Base-by-base conservation (phyloP, 2,113 vertebrate species). In the Tenrec ecaudatus region DNA sequence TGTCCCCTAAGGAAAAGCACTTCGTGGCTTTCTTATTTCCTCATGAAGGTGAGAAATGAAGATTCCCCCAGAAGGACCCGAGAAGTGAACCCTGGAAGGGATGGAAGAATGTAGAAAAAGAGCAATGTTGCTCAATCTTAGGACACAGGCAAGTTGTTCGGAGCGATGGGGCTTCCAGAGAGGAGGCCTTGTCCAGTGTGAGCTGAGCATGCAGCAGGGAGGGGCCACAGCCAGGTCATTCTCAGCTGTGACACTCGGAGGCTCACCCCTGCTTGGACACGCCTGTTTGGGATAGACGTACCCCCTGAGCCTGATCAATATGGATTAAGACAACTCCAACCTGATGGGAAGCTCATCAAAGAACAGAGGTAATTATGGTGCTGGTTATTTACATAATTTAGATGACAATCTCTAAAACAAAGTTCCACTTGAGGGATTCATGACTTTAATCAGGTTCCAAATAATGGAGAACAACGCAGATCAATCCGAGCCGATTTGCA, bases 331-430 rank as follows among this genome's bases (percentile, higher is more conserved):
- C 47, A 82, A 95, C 95, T 2, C 0, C 93, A 89, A 47, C 69
- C 93, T 91, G 89, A 96, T 86, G 3, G 87, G 92, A 97, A 97
- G 87, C 85, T 96, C 94, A 92, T 96, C 96, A 95, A n/a, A 96
- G 92, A 79, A 81, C 86, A 95, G 92, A 86, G 93, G 88, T 96
- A 96, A 97, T 95, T 97, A 90, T 27, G 27, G 62, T 38, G 60
- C 90, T 88, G 89, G 91, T 97, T 97, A 96, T 94, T 96, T 82
- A 82, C 95, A 95, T 96, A 95, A 95, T 96, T 96, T 95, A 96
- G 88, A 92, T 94, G 92, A 94, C 95, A 95, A 77, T 95, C 95
- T 92, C 95, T 96, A 94, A 97, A 96, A 85, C 88, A 97, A 57
- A 95, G 96, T 96, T 96, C 95, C 8, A 20, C 2, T 92, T 40